These are phyloP conservation scores for Ophiothrix spiculata DNA, from an alignment of 35 echinoderm and acorn worm genomes.

Conservation along the genomic window DNA sequence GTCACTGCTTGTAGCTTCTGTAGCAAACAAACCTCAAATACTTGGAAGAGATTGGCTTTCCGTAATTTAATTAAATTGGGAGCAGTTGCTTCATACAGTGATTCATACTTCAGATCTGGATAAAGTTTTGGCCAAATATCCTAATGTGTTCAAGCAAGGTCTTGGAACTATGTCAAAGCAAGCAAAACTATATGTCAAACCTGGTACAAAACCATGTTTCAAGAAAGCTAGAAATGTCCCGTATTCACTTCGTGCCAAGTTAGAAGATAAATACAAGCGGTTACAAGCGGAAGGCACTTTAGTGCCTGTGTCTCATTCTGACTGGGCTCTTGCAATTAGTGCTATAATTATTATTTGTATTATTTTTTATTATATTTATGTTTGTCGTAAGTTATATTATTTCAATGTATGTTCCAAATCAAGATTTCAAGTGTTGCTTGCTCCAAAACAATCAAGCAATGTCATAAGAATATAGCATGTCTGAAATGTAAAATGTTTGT, in stretches of 20 bases:
- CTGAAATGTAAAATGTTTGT: too few species aligned
- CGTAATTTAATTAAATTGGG: conserved; percentile 55
- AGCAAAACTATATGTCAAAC: conserved; percentile 40
- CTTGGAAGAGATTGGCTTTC: conserved; percentile 60
- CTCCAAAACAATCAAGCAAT: too few species aligned
- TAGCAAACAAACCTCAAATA: conserved; percentile 25
- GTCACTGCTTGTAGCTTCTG: conserved; percentile 29
- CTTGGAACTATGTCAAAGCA: conserved; percentile 14
- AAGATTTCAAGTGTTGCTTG: too few species aligned
- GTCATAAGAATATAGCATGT: too few species aligned
- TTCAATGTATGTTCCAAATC: too few species aligned
- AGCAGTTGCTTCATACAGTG: conserved; percentile 12
- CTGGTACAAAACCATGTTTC: conserved; percentile 13
- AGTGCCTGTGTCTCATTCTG: neutral
- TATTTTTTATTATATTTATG: too few species aligned
- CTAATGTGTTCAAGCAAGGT: conserved; percentile 24
- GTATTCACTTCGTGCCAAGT: conserved; percentile 31
- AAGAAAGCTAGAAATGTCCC: conserved; percentile 52
- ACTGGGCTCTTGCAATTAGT: too few species aligned
- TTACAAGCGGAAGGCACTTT: conserved; percentile 13
- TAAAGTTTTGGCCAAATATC: neutral
- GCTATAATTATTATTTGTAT: too few species aligned
- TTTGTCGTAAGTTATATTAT: too few species aligned
- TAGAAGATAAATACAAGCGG: conserved; percentile 38
- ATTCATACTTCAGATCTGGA: neutral